Evolutionary conservation across 2,888 invertebrate species (phyloP), one percentile per base, ranked within the genome.

Genomic region (Eulithis prunata): DNA sequence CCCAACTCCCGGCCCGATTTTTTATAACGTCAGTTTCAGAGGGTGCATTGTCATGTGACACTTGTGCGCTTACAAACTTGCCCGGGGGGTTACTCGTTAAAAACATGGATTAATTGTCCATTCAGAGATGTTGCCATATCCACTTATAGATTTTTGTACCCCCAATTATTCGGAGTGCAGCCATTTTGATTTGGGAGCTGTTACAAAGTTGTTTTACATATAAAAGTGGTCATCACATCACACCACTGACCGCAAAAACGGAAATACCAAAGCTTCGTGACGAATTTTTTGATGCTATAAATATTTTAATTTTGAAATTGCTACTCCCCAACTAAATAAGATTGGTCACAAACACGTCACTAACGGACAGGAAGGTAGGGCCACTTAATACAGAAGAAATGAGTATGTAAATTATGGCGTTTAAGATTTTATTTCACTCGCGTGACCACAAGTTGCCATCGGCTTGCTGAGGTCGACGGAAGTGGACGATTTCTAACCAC

Each of bases 11-110:
- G 47, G 79, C 84, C 85, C 82, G 85, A 87, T 89, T 90, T 82
- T 91, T 87, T 59, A 89, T 87, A 83, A 82, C 84, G 82, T 86
- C 85, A 87, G 87, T 86, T 85, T 82, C 82, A 85, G 83, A 81
- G 80, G 86, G 89, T 83, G 86, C 86, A 87, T 88, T 91, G 89
- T 91, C 86, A 90, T 89, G 84, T 86, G 90, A 91, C 91, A 92
- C 91, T 91, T 89, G 91, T 90, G 87, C 88, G 85, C 84, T 81
- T 80, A 80, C 81, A 82, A 81, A 80, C 86, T 85, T 81, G 79
- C 87, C 84, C 84, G 85, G 87, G 90, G 87, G 87, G 83, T 86
- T 83, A 59, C 84, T 88, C 86, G 86, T 87, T 88, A 86, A 83
- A 85, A 87, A 85, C 83, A 78, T 78, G 79, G 78, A 84, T 85